Evolutionary conservation across 2,113 vertebrate species (phyloP).

Genomic region (Tringa solitaria): DNA sequence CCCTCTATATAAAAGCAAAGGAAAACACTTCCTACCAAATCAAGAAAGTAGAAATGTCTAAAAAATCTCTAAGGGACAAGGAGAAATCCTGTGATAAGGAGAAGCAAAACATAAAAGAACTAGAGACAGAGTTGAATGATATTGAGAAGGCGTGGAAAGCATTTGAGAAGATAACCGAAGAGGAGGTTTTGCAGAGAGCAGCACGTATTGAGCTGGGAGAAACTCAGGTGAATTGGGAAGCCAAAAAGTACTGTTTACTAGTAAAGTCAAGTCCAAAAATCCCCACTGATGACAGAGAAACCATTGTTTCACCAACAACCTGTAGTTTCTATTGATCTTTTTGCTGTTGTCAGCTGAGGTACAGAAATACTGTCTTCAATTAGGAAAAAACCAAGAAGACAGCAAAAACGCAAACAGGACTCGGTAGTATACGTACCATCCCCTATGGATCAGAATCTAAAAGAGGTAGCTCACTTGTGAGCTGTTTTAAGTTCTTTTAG

Average conservation of each 20-base stretch:
- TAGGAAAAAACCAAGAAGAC: not conserved
- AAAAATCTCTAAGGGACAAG: constrained; percentile 70
- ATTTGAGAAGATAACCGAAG: constrained; percentile 78
- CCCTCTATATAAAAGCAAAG: constrained; percentile 90
- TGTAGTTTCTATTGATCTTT: not conserved
- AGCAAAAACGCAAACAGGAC: not conserved
- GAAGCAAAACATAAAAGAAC: constrained; percentile 78
- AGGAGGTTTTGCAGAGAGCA: constrained; percentile 58
- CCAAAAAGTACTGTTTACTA: not conserved
- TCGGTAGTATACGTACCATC: not conserved
- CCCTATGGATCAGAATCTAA: not conserved
- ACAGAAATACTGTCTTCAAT: not conserved
- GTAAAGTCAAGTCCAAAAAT: not conserved
- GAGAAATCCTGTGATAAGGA: constrained; percentile 72
- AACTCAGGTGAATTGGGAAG: constrained; percentile 79
- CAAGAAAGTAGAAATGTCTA: constrained; percentile 80
- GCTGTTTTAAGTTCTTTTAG: not conserved
- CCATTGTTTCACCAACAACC: not conserved
- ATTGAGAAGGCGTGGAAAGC: constrained; percentile 76
- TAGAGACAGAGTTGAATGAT: constrained; percentile 75
- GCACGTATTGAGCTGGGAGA: constrained; percentile 78
- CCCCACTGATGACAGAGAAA: not conserved
- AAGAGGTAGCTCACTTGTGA: not conserved
- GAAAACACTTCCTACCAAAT: constrained; percentile 87
- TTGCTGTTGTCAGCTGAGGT: not conserved